Percentiles rank a stretch among this genome's conserved stretches.
These are phyloP conservation scores for Hydrolagus colliei DNA, from an alignment of 2,797 vertebrate genomes.

Conservation along the genomic window DNA sequence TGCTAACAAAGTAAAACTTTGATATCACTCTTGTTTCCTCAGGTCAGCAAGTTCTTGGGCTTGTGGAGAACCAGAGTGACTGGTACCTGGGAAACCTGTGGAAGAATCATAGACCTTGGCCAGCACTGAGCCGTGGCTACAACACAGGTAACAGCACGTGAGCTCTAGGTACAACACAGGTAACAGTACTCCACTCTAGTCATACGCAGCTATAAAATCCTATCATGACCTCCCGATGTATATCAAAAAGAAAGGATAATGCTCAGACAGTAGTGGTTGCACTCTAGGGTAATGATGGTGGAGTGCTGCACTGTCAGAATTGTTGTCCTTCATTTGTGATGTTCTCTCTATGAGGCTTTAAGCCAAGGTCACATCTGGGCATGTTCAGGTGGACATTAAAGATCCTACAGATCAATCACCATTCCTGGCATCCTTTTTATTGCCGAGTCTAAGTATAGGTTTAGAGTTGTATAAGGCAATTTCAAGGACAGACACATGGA, in stretches of 20 bases:
- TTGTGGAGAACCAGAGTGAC: conserved; percentile 97
- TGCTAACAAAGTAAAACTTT: neutral
- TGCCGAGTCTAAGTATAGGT: neutral
- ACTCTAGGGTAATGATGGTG: too few relatives aligned
- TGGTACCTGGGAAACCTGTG: conserved; percentile 97
- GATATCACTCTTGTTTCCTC: conserved; percentile 32
- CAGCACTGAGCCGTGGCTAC: conserved; percentile 86
- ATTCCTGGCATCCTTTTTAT: too few relatives aligned
- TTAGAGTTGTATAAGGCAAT: neutral
- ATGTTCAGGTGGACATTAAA: too few relatives aligned
- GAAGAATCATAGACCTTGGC: conserved; percentile 98
- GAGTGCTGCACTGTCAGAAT: too few relatives aligned
- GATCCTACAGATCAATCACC: too few relatives aligned
- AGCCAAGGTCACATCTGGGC: too few relatives aligned
- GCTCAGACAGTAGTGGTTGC: too few relatives aligned
- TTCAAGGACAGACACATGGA: neutral
- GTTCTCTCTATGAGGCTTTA: too few relatives aligned
- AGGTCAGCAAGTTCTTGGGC: conserved; percentile 93
- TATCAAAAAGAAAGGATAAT: too few relatives aligned
- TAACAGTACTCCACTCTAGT: conserved; percentile 38
- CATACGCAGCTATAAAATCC: too few relatives aligned
- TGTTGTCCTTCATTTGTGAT: too few relatives aligned
- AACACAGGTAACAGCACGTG: conserved; percentile 72
- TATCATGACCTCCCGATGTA: too few relatives aligned
- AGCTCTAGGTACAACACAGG: conserved; percentile 77